phyloP scores from a whole-genome alignment of 2,113 vertebrate species.

The Ochotona curzoniae region DNA sequence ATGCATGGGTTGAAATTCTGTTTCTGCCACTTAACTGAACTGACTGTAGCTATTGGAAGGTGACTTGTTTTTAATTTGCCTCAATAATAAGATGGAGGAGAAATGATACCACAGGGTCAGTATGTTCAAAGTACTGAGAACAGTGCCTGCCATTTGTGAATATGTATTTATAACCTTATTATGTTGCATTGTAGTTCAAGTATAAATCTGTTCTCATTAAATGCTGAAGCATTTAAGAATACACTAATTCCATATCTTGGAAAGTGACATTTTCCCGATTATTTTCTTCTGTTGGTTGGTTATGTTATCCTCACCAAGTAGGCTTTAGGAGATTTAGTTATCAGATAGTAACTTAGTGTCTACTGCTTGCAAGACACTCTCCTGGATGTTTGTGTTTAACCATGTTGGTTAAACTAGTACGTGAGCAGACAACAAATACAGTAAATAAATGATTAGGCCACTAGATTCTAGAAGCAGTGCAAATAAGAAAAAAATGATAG shows the following conservation, averaged over 20 bases:
- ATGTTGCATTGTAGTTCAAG: background rate
- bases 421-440: background rate
- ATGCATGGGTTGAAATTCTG: background rate
- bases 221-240: background rate
- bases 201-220: background rate
- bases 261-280: background rate
- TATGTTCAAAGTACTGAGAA: background rate
- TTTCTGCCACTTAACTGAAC: background rate
- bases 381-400: background rate
- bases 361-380: background rate
- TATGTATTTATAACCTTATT: background rate
- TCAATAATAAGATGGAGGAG: background rate
- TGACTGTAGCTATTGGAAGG: too few species aligned
- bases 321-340: background rate
- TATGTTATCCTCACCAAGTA: background rate
- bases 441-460: background rate
- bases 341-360: background rate
- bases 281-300: background rate
- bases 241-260: background rate
- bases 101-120: conserved; percentile 3
- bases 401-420: background rate
- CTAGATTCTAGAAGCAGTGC: background rate
- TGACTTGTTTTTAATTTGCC: background rate
- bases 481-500: conserved; percentile 5
- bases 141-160: background rate